These are phyloP conservation scores for Platanista minor DNA, from an alignment of 2,113 vertebrate genomes.

Conservation along the genomic window DNA sequence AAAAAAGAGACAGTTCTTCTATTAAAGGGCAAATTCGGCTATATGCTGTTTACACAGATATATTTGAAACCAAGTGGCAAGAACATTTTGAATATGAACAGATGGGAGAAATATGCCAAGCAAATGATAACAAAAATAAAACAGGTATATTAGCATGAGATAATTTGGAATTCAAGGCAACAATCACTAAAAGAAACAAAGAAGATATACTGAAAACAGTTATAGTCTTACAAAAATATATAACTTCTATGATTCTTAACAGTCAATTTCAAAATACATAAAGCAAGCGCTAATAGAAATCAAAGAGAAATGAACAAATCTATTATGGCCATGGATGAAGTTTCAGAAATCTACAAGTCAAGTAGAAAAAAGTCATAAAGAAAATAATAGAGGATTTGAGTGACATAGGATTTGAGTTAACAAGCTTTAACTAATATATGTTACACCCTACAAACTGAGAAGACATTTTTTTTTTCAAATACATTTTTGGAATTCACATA, in stretches of 20 bases:
- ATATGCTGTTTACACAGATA: background rate
- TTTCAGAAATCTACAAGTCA: background rate
- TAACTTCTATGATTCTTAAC: background rate
- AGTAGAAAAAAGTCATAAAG: background rate
- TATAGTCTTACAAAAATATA: background rate
- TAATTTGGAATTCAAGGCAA: background rate
- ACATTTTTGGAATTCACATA: background rate
- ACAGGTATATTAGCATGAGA: background rate
- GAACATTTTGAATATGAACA: background rate
- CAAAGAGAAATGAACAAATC: background rate
- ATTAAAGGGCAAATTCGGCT: background rate
- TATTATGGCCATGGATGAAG: background rate
- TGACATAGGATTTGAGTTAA: background rate
- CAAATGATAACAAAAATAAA: background rate
- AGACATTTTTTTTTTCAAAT: background rate
- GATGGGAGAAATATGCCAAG: background rate
- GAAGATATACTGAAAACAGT: background rate
- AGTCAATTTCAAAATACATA: background rate
- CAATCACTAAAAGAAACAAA: background rate
- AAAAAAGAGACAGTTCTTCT: background rate
- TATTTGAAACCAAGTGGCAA: background rate
- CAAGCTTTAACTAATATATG: background rate
- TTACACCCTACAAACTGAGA: background rate
- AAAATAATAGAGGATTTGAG: background rate
- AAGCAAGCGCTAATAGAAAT: background rate